Conservation (phyloP, 2,888 invertebrate species). For the Hylaea fasciaria region DNA sequence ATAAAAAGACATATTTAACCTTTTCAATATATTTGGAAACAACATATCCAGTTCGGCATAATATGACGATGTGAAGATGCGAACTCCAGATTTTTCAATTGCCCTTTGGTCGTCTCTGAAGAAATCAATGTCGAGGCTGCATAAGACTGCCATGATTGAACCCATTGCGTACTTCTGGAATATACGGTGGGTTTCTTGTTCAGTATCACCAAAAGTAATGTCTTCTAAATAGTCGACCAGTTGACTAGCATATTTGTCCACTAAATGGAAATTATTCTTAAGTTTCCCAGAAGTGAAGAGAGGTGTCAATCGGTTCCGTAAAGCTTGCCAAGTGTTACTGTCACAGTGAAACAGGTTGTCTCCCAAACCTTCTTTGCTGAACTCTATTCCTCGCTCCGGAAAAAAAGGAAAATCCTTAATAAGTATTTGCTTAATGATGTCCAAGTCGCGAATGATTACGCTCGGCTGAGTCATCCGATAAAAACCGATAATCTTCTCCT, state of each 20-base stretch:
- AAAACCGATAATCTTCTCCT: conserved; percentile 62
- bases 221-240: conserved; percentile 51
- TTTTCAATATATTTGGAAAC: conserved; percentile 46
- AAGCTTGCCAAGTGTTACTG: conserved; percentile 51
- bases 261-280: conserved; percentile 49
- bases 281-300: conserved; percentile 60
- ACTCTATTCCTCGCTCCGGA: conserved; percentile 55
- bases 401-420: conserved; percentile 64
- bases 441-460: conserved; percentile 59
- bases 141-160: conserved; percentile 45
- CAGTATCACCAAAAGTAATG: conserved; percentile 30
- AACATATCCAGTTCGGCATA: conserved; percentile 50
- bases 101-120: conserved; percentile 41
- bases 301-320: conserved; percentile 56
- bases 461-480: conserved; percentile 57
- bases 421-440: conserved; percentile 59
- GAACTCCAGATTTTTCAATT: conserved; percentile 42
- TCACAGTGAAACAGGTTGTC: conserved; percentile 61
- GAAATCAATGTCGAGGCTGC: conserved; percentile 48
- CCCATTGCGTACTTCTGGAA: conserved; percentile 49
- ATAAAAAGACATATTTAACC: conserved; percentile 46
- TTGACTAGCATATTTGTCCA: conserved; percentile 50
- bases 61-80: conserved; percentile 43
- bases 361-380: conserved; percentile 55
- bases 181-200: conserved; percentile 44